Percentiles rank a stretch among this genome's conserved stretches.
These are phyloP conservation scores for Babylonia areolata DNA, from an alignment of 1,140 invertebrate species.

Conservation along the genomic window DNA sequence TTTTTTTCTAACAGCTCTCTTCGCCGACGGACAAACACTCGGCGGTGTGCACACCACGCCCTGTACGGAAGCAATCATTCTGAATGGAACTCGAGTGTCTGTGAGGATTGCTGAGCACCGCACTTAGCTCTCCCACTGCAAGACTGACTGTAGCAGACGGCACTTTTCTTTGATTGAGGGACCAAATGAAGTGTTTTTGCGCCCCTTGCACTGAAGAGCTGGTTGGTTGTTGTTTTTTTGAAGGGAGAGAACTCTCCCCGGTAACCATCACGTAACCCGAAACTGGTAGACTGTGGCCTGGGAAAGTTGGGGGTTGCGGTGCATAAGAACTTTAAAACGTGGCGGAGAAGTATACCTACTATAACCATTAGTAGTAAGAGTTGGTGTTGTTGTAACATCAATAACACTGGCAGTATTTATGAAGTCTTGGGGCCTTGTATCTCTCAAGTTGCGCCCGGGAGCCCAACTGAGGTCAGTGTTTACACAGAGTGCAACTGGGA, in stretches of 20 bases:
- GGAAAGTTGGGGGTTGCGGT: background rate
- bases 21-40: too few relatives aligned
- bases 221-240: too few relatives aligned
- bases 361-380: too few relatives aligned
- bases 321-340: too few relatives aligned
- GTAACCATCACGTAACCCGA: background rate
- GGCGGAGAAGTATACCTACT: too few relatives aligned
- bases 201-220: background rate
- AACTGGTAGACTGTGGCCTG: background rate
- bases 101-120: background rate
- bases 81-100: background rate
- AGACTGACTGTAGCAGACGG: background rate
- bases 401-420: too few relatives aligned
- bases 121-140: background rate
- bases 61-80: background rate
- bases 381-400: too few relatives aligned
- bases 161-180: background rate
- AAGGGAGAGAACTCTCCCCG: background rate
- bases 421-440: too few relatives aligned
- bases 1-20: too few relatives aligned
- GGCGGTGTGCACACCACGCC: background rate
- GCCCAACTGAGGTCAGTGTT: too few relatives aligned
- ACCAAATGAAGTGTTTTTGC: background rate
- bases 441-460: too few relatives aligned
- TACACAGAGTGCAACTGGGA: too few relatives aligned